phyloP scores from a whole-genome alignment of 2,113 vertebrate species.

The Malurus melanocephalus region DNA sequence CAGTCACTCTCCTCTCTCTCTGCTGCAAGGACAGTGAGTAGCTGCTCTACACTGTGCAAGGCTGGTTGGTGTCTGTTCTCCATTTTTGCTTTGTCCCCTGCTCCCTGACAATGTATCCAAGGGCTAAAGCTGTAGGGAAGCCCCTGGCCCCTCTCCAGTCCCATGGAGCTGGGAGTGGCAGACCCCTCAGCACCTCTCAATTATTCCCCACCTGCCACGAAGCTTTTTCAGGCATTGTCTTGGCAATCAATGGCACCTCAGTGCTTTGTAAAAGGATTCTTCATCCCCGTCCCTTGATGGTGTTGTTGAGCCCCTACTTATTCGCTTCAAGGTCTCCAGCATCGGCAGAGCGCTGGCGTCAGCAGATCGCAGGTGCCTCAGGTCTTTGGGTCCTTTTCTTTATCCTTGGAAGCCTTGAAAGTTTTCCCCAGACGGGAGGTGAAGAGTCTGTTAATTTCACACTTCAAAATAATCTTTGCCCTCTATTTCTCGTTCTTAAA shows the following conservation, averaged over 20 bases:
- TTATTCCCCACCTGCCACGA: neutral
- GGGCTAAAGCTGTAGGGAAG: neutral
- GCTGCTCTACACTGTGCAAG: rapidly evolving
- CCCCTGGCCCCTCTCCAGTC: neutral
- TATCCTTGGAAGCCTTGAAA: constrained; percentile 74
- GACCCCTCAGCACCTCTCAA: rapidly evolving
- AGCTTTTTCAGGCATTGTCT: constrained; percentile 62
- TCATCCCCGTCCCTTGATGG: constrained; percentile 19
- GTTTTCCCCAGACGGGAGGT: constrained; percentile 69
- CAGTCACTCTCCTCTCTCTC: neutral
- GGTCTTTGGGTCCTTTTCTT: constrained; percentile 72
- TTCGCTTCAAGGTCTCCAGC: constrained; percentile 72
- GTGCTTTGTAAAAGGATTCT: constrained; percentile 60
- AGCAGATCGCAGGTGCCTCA: constrained; percentile 62
- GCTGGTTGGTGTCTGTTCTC: neutral
- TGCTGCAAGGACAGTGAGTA: neutral
- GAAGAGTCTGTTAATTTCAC: constrained; percentile 75
- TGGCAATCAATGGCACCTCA: constrained; percentile 54
- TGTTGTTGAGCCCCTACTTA: constrained; percentile 43
- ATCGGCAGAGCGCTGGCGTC: constrained; percentile 44
- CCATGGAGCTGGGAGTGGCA: rapidly evolving
- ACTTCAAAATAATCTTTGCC: constrained; percentile 73
- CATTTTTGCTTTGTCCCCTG: neutral
- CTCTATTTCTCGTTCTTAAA: constrained; percentile 66
- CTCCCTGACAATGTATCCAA: rapidly evolving